These are phyloP conservation scores for Thymelicus acteon DNA, from an alignment of 2,888 invertebrate species.

Conservation along the genomic window DNA sequence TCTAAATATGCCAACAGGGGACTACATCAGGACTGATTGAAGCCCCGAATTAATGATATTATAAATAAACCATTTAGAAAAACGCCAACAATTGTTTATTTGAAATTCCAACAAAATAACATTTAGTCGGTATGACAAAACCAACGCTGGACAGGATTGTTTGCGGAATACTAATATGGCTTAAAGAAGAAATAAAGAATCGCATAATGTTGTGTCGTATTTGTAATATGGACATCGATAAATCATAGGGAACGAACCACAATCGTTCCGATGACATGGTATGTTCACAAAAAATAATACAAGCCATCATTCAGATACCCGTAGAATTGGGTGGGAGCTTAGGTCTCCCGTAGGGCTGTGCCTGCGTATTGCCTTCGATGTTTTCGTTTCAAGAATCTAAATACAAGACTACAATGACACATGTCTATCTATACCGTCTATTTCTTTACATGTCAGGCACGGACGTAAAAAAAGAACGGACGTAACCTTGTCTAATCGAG, in stretches of 20 bases:
- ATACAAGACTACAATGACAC: too few species aligned
- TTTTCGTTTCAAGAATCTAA: neutral
- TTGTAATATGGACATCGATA: slow-evolving; percentile 84
- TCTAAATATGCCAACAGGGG: slow-evolving; percentile 64
- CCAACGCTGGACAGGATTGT: slow-evolving; percentile 78
- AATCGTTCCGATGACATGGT: slow-evolving; percentile 84
- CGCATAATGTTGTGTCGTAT: slow-evolving; percentile 83
- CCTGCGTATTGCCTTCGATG: slow-evolving; percentile 1
- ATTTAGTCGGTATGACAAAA: slow-evolving; percentile 84
- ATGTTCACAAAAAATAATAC: slow-evolving; percentile 82
- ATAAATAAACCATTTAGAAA: slow-evolving; percentile 66
- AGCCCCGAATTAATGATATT: slow-evolving; percentile 73
- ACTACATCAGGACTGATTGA: slow-evolving; percentile 71
- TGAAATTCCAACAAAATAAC: slow-evolving; percentile 83
- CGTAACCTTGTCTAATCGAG: too few species aligned
- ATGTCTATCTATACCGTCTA: too few species aligned
- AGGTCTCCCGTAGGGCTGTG: slow-evolving; percentile 63
- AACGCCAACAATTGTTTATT: slow-evolving; percentile 76
- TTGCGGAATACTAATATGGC: slow-evolving; percentile 83
- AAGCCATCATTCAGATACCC: slow-evolving; percentile 80
- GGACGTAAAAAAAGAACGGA: too few species aligned
- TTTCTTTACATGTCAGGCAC: too few species aligned
- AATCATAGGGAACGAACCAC: slow-evolving; percentile 83
- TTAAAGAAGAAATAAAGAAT: slow-evolving; percentile 84
- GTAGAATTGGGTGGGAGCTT: slow-evolving; percentile 80